Conservation (phyloP, 2,797 vertebrate genomes). For the Scyliorhinus canicula region DNA sequence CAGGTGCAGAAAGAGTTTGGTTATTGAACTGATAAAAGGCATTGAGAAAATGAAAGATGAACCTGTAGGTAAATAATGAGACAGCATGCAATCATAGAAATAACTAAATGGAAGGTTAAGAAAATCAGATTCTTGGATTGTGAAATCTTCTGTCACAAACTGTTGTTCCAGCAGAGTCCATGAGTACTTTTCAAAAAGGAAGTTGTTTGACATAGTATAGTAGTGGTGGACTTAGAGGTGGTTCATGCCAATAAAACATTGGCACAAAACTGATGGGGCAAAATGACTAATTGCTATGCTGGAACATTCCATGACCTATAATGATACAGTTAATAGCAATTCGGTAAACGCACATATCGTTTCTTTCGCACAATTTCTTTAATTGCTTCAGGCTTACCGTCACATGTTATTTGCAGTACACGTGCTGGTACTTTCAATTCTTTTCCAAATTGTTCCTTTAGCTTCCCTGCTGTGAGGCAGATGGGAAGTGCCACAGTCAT, state of each 20-base stretch:
- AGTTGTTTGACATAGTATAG: background rate
- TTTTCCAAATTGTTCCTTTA: constrained; percentile 65
- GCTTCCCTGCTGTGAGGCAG: constrained; percentile 54
- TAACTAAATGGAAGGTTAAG: background rate
- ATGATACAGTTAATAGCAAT: background rate
- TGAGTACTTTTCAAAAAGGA: background rate
- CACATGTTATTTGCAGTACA: constrained; percentile 58
- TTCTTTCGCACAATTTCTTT: background rate
- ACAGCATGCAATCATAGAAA: background rate
- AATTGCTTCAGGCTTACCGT: constrained; percentile 53
- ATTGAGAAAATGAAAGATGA: background rate
- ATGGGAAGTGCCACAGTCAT: constrained; percentile 68
- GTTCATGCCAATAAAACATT: background rate
- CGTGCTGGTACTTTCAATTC: constrained; percentile 63
- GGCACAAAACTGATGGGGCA: background rate
- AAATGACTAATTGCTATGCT: background rate
- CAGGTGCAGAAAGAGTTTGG: background rate
- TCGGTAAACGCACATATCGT: background rate
- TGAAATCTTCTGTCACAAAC: background rate
- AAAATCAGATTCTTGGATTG: background rate
- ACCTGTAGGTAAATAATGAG: background rate
- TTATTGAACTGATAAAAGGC: background rate
- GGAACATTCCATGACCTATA: background rate
- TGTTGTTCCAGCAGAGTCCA: background rate
- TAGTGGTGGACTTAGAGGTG: background rate